Conservation (phyloP, 2,888 invertebrate genomes). For the Alviniconcha strummeri region DNA sequence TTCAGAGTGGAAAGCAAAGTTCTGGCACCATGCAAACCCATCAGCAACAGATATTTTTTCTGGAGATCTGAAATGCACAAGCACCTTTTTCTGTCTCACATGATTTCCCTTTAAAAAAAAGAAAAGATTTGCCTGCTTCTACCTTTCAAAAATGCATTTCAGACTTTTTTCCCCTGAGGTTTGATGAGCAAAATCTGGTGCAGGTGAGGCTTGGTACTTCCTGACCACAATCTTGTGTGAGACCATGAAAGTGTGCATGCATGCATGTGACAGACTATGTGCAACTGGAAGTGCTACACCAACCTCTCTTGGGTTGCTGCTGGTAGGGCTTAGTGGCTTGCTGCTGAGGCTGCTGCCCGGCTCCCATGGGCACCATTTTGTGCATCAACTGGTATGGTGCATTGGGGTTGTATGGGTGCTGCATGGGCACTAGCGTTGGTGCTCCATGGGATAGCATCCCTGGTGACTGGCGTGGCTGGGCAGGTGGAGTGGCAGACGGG, state of each 20-base stretch:
- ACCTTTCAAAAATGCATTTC: no score
- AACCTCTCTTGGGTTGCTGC: constrained; percentile 21
- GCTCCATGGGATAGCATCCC: background rate
- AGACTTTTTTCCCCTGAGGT: background rate
- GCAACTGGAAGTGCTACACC: background rate
- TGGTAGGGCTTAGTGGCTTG: constrained; percentile 8
- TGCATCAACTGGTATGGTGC: constrained; percentile 10
- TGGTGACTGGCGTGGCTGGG: constrained; percentile 17
- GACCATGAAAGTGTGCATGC: no score
- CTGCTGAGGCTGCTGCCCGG: constrained; percentile 1
- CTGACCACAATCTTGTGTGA: no score
- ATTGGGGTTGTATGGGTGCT: background rate
- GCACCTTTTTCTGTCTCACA: no score
- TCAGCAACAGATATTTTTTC: no score
- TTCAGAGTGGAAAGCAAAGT: no score
- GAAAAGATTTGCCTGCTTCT: background rate
- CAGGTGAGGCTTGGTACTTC: no score
- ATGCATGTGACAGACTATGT: no score
- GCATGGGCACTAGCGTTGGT: no score
- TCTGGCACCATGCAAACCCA: background rate
- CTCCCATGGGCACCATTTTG: constrained; percentile 10
- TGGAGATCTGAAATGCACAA: no score
- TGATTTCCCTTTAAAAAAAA: background rate
- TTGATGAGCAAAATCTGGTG: no score
- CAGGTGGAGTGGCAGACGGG: background rate